Evolutionary conservation across 2,888 invertebrate species (phyloP).

Genomic region (Diadromus collaris): DNA sequence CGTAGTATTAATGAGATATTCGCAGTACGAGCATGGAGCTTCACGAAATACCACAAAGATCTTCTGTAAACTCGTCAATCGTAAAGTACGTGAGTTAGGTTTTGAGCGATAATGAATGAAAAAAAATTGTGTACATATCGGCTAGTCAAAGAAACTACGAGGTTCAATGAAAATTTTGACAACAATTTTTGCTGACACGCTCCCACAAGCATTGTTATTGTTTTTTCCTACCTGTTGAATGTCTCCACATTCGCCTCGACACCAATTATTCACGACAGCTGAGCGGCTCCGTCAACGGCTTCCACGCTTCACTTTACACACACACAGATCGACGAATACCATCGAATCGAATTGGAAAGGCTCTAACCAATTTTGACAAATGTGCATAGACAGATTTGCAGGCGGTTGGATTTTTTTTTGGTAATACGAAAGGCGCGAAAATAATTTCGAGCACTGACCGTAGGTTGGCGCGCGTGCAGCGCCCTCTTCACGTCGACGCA

Average conservation of each 20-base stretch:
- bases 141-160: neutral
- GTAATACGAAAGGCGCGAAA: conserved; percentile 36
- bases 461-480: conserved; percentile 20
- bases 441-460: conserved; percentile 27
- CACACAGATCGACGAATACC: neutral
- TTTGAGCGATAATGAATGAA: neutral
- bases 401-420: conserved; percentile 37
- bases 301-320: neutral
- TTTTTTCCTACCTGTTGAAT: conserved; percentile 49
- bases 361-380: neutral
- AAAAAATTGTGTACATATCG: neutral
- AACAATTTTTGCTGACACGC: neutral
- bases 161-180: neutral
- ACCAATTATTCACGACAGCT: neutral
- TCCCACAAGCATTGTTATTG: neutral
- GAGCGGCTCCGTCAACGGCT: neutral
- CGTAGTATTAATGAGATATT: conserved; percentile 2
- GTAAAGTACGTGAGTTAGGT: neutral
- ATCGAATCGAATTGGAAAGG: neutral
- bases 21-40: neutral
- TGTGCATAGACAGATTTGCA: neutral
- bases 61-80: neutral
- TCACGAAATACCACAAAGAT: neutral
- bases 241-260: conserved; percentile 23
- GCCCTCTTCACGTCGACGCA: conserved; percentile 36